Evolutionary conservation across 2,113 vertebrate genomes (phyloP).

Genomic region (Bubo bubo): DNA sequence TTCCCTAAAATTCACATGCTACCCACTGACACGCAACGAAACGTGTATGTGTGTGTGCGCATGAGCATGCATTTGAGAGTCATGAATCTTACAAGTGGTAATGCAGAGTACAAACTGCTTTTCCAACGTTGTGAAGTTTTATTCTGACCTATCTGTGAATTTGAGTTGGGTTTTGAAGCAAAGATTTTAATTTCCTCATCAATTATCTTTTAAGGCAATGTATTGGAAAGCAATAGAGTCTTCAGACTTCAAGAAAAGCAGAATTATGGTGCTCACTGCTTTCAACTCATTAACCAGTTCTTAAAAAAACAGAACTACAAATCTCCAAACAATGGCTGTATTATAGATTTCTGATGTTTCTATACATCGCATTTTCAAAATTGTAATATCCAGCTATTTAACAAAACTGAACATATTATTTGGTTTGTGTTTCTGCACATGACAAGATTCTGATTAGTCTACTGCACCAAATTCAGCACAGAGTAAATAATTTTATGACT

Average conservation of each 20-base stretch:
- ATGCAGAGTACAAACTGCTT: background rate
- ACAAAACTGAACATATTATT: background rate
- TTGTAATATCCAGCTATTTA: background rate
- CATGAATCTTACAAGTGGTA: background rate
- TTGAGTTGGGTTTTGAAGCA: background rate
- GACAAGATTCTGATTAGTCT: conserved; percentile 30
- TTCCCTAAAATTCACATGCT: background rate
- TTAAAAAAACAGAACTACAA: background rate
- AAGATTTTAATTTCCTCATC: background rate
- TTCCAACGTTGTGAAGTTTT: background rate
- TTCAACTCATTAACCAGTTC: background rate
- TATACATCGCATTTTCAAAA: background rate
- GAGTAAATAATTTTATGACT: background rate
- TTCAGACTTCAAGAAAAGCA: background rate
- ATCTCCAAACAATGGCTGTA: background rate
- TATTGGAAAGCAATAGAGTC: background rate
- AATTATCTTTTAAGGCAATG: background rate
- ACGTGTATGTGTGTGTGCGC: background rate
- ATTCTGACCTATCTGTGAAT: background rate
- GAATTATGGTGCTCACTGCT: background rate
- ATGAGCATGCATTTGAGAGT: background rate
- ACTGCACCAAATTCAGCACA: background rate
- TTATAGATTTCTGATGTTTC: background rate
- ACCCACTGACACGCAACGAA: background rate
- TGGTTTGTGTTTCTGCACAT: conserved; percentile 60